Conservation (phyloP, 2,113 vertebrate genomes). For the Epinephelus moara region DNA sequence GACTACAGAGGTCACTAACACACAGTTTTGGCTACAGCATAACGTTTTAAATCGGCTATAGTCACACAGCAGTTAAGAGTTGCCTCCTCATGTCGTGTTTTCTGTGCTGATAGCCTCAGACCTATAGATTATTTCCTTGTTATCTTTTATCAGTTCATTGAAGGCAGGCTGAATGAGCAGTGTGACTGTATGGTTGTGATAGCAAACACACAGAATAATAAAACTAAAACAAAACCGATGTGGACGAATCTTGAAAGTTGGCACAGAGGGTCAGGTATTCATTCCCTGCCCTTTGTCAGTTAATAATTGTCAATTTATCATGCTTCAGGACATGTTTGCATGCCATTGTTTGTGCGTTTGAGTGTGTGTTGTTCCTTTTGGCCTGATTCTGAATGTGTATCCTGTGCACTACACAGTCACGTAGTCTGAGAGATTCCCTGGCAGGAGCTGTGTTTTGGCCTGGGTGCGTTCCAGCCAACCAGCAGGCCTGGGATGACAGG, state of each 20-base stretch:
- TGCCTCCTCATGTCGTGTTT: conserved; percentile 11
- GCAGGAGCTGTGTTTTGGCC: conserved; percentile 73
- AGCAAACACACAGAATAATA: background rate
- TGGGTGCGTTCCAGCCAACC: conserved; percentile 79
- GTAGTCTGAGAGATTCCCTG: conserved; percentile 77
- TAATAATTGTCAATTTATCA: background rate
- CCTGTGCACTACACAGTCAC: conserved; percentile 72
- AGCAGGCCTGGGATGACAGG: conserved; percentile 70
- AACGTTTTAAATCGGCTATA: background rate
- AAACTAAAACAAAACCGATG: conserved; percentile 6
- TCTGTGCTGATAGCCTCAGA: conserved; percentile 5
- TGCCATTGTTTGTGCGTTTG: conserved; percentile 11
- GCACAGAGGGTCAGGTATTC: conserved; percentile 1
- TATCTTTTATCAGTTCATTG: conserved; percentile 28
- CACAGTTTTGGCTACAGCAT: conserved; percentile 5
- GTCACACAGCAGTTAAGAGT: background rate
- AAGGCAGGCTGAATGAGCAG: conserved; percentile 9
- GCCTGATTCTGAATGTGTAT: conserved; percentile 49
- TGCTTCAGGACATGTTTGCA: conserved; percentile 2
- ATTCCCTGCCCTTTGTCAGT: background rate
- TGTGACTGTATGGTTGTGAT: background rate
- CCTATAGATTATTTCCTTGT: conserved; percentile 16
- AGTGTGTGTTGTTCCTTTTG: conserved; percentile 32
- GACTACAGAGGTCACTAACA: conserved; percentile 48
- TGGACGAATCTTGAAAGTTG: background rate